Percentiles rank a stretch among this genome's conserved stretches.
Evolutionary conservation across 2,797 vertebrate genomes (phyloP).

Genomic region (Brachyrhaphis roseni): DNA sequence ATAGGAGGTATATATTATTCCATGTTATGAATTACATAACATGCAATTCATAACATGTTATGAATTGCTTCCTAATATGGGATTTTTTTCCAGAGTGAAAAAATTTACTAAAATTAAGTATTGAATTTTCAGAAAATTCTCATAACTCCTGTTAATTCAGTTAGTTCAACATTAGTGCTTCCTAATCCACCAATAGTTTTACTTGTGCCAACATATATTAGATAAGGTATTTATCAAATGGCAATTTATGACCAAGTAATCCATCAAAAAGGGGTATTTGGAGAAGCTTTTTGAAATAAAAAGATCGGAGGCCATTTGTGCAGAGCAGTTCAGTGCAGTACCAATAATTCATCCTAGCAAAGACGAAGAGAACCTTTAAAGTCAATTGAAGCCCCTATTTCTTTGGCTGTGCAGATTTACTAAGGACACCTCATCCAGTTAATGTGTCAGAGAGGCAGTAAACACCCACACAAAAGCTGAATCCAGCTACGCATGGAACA

Average conservation of each 20-base stretch:
- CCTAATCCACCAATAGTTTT: slow-evolving; percentile 48
- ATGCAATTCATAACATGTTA: too few relatives aligned
- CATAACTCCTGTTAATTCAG: slow-evolving; percentile 36
- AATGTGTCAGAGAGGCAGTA: slow-evolving; percentile 4
- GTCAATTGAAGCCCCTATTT: slow-evolving; percentile 3
- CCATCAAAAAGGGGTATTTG: slow-evolving; percentile 11
- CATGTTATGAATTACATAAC: neutral
- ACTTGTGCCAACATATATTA: slow-evolving; percentile 44
- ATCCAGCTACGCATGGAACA: neutral
- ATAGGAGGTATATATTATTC: neutral
- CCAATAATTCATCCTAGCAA: slow-evolving; percentile 15
- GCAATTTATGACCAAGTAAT: slow-evolving; percentile 36
- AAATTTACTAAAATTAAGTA: neutral
- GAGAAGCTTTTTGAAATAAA: slow-evolving; percentile 31
- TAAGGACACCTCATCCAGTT: slow-evolving; percentile 23
- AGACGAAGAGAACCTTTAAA: slow-evolving; percentile 17
- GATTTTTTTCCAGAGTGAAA: neutral
- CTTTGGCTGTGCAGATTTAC: slow-evolving; percentile 18
- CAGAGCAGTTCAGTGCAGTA: slow-evolving; percentile 13
- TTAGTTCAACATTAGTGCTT: slow-evolving; percentile 16
- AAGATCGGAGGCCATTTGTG: slow-evolving; percentile 33
- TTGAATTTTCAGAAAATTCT: neutral
- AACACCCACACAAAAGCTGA: slow-evolving; percentile 13
- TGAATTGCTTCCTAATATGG: neutral
- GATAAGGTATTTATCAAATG: slow-evolving; percentile 40